A percentile compares a stretch with the other conserved stretches of the same genome.
phyloP scores from a whole-genome alignment of 2,888 invertebrate species.

The Dynastes maya region DNA sequence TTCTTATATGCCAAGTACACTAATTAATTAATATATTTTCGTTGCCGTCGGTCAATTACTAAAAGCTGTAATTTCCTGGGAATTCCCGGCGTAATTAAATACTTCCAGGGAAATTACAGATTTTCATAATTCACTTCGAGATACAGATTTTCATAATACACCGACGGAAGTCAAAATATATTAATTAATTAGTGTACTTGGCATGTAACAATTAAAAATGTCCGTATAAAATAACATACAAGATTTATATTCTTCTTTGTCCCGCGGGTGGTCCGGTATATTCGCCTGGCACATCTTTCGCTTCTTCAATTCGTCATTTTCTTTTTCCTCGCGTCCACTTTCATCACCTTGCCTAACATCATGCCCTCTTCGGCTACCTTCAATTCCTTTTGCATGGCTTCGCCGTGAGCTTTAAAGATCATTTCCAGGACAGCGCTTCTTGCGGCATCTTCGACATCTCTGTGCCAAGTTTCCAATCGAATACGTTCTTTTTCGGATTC shows the following conservation, averaged over 20 bases:
- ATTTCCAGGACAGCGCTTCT: conserved; percentile 65
- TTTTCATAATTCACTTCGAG: too few species aligned
- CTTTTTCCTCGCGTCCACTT: conserved; percentile 56
- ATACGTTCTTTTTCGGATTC: conserved; percentile 64
- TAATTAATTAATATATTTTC: too few species aligned
- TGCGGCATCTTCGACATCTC: conserved; percentile 66
- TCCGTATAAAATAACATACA: neutral
- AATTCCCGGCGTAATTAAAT: too few species aligned
- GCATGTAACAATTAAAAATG: too few species aligned
- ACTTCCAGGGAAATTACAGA: too few species aligned
- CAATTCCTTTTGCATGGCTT: conserved; percentile 63
- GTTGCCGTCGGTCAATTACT: too few species aligned
- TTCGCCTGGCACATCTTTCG: conserved; percentile 62
- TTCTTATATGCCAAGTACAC: too few species aligned
- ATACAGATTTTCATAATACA: too few species aligned
- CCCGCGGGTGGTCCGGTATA: conserved; percentile 40
- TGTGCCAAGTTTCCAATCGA: conserved; percentile 64
- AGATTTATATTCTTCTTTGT: conserved; percentile 34
- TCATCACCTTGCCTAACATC: conserved; percentile 25
- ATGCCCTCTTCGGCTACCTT: conserved; percentile 56
- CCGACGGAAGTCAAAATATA: too few species aligned
- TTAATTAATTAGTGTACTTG: too few species aligned
- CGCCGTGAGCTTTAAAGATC: conserved; percentile 65
- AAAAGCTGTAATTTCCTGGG: too few species aligned
- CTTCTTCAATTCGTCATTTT: conserved; percentile 59